phyloP scores from a whole-genome alignment of 2,797 vertebrate genomes.

The Lithobates sylvaticus region DNA sequence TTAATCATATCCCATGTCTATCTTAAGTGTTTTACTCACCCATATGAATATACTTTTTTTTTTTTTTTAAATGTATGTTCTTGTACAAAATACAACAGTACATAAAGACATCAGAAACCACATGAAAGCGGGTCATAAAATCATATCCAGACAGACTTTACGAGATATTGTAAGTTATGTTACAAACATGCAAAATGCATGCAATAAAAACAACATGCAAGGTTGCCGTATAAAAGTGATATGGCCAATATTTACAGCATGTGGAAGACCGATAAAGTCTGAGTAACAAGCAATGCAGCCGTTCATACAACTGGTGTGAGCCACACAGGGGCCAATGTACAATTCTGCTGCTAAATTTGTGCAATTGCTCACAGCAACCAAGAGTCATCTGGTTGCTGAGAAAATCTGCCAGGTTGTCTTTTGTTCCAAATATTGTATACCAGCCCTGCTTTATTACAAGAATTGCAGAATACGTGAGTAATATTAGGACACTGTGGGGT shows the following conservation, averaged over 20 bases:
- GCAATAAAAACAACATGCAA: slow-evolving; percentile 13
- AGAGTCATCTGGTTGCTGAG: too few relatives aligned
- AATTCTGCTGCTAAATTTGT: too few relatives aligned
- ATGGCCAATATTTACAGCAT: background rate
- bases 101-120: background rate
- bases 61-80: background rate
- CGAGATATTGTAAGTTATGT: background rate
- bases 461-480: too few relatives aligned
- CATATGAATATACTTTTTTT: background rate
- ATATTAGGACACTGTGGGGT: too few relatives aligned
- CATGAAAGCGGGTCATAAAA: background rate
- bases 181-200: background rate
- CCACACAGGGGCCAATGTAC: too few relatives aligned
- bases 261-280: background rate
- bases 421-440: too few relatives aligned
- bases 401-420: too few relatives aligned
- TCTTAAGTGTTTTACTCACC: background rate
- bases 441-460: too few relatives aligned
- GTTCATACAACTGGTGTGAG: too few relatives aligned
- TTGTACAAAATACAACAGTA: background rate
- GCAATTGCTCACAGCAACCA: too few relatives aligned
- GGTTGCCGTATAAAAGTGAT: background rate
- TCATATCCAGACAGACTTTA: background rate
- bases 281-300: background rate
- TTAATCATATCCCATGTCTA: background rate